Evolutionary conservation across 2,113 vertebrate genomes (phyloP), one percentile per base, ranked within the genome.

Genomic region (Amia ocellicauda): DNA sequence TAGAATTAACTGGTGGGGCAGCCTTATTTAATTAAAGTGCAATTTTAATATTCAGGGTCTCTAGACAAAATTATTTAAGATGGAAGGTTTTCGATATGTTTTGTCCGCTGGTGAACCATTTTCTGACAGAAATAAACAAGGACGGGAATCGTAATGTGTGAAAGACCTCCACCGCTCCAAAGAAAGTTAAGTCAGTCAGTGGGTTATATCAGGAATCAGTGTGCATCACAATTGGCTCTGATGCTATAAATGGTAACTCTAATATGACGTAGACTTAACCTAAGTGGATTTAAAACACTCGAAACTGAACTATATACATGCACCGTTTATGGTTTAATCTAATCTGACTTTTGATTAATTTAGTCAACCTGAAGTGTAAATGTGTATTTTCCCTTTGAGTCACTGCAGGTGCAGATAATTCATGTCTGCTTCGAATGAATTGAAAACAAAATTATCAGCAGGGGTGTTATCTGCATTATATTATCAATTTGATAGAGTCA

Each of bases 271-370:
- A 77, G 59, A 49, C 50, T 57, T 67, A 80, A 86, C 67, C 75
- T 88, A 88, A 89, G 84, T 78, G 80, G 87, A 88, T 90, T 90
- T 86, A 77, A 77, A 81, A 76, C 76, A 80, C 80, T 86, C 69
- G 62, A 77, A 79, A 81, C 74, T 81, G 80, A 84, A 72, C 73
- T 75, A 75, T 66, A 73, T 58, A 66, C 71, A 72, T 56, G 67
- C 67, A 61, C 19, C 43, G 69, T 69, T 81, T 78, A 78, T 77
- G 64, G 69, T 54, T 71, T 78, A 85, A 85, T 87, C 80, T 81
- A 82, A 83, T 75, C 74, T 77, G 83, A 78, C 72, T 69, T 77
- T 70, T 85, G 80, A 83, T 68, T 78, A 68, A 65, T 36, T 66
- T 61, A 66, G 81, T 78, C 74, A 70, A 78, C 80, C 81, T 83